Base-by-base conservation (phyloP, 1,140 invertebrate species). In the Anthonomus grandis region DNA sequence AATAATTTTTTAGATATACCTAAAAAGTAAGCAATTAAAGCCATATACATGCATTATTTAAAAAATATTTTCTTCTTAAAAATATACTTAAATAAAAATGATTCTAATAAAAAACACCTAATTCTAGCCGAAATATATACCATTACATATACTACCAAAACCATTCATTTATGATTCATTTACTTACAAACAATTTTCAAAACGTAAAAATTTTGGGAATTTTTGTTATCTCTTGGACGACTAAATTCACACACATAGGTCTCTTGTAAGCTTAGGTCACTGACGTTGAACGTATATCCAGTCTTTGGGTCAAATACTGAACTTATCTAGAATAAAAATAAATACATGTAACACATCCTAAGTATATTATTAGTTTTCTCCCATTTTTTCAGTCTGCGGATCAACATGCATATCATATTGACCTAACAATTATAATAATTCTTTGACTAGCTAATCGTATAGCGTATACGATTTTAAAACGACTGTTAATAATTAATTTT, bases 111-210 rank as follows among this genome's bases (percentile, higher is more conserved):
- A 31, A 31, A 31, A n/a, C 27, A 8, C 6, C 27, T 8, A 31
- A 6, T n/a, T 31, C 27, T 22, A 44, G 18, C 21, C 9, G 8
- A 21, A 44, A 38, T 38, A n/a, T 38, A n/a, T n/a, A n/a, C n/a
- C n/a, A n/a, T n/a, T n/a, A n/a, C n/a, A n/a, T n/a, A n/a, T n/a
- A n/a, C n/a, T n/a, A n/a, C n/a, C n/a, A n/a, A n/a, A n/a, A n/a
- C n/a, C n/a, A n/a, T n/a, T n/a, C n/a, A n/a, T n/a, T n/a, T n/a
- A n/a, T n/a, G n/a, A n/a, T 39, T 13, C 12, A 17, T 39, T 39
- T 39, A 39, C 38, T 39, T 39, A 39, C 38, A 17, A 39, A n/a
- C 18, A 17, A 39, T 39, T 39, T 39, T 12, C n/a, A 39, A 17
- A 39, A n/a, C 9, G 18, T 13, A 39, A n/a, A 13, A 13, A 17